A percentile compares a stretch with the other conserved stretches of the same genome.
Evolutionary conservation across 2,888 invertebrate genomes (phyloP).

Genomic region (Macropis europaea): DNA sequence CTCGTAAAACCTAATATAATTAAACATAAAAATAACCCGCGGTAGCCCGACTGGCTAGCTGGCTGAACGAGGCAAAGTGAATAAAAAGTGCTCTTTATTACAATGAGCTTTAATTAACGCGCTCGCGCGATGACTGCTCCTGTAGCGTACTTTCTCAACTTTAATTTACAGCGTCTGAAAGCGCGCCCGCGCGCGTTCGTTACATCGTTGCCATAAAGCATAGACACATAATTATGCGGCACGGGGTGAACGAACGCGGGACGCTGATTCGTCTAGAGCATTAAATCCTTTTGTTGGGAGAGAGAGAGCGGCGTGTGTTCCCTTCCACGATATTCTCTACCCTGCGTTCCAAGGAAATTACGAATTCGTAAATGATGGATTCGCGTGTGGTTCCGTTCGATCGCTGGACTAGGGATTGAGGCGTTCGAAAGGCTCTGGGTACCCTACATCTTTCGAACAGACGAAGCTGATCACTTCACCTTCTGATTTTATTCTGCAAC

Average conservation of each 20-base stretch:
- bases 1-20: conserved; percentile 73
- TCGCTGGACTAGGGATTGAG: neutral
- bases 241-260: conserved; percentile 58
- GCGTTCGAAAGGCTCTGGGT: neutral
- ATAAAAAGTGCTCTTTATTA: conserved; percentile 76
- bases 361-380: conserved; percentile 19
- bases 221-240: conserved; percentile 67
- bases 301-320: neutral
- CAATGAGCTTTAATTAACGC: conserved; percentile 77
- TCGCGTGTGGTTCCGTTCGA: neutral
- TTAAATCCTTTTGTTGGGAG: conserved; percentile 59
- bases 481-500: too few relatives aligned
- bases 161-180: conserved; percentile 73
- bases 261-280: conserved; percentile 57
- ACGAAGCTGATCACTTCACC: too few relatives aligned
- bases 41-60: conserved; percentile 54
- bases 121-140: conserved; percentile 70
- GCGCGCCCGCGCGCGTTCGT: conserved; percentile 60
- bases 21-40: conserved; percentile 73
- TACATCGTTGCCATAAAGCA: conserved; percentile 67
- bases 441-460: too few relatives aligned
- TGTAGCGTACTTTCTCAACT: conserved; percentile 71
- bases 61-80: conserved; percentile 67
- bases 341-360: neutral
- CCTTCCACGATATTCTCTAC: too few relatives aligned